phyloP scores from a whole-genome alignment of 1,140 invertebrate genomes.

The Cydia amplana region DNA sequence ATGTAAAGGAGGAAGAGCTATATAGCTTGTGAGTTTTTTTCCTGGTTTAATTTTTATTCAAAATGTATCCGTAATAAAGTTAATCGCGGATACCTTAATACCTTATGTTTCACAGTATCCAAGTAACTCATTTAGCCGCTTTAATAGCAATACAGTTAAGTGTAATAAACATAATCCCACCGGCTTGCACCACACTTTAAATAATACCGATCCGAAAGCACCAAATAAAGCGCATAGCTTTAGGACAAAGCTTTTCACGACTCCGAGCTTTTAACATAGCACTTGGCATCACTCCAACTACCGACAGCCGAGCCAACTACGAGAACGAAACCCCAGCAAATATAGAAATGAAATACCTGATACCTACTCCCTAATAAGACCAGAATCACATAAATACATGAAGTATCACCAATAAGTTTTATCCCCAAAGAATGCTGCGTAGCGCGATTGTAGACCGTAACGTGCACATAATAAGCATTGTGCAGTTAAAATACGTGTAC shows the following conservation, averaged over 20 bases:
- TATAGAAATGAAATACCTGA: constrained; percentile 38
- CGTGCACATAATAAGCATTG: constrained; percentile 43
- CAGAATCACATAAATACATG: constrained; percentile 35
- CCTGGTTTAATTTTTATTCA: neutral
- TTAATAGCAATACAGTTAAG: constrained; percentile 26
- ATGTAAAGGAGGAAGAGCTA: too few relatives aligned
- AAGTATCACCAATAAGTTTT: constrained; percentile 38
- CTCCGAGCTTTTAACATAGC: constrained; percentile 66
- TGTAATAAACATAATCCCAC: constrained; percentile 29
- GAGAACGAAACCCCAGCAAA: constrained; percentile 40
- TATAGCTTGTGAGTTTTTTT: too few relatives aligned
- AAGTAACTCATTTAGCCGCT: neutral
- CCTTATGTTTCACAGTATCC: neutral
- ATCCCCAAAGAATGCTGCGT: constrained; percentile 44
- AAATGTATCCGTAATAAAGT: neutral
- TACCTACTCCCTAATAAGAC: constrained; percentile 46
- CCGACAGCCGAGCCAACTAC: constrained; percentile 52
- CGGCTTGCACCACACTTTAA: constrained; percentile 25
- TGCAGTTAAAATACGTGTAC: constrained; percentile 36
- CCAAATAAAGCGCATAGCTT: constrained; percentile 50
- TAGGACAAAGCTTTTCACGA: constrained; percentile 63
- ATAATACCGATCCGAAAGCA: constrained; percentile 32
- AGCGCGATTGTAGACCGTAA: constrained; percentile 53
- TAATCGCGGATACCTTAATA: neutral
- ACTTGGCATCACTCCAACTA: constrained; percentile 61